Evolutionary conservation across 2,797 vertebrate genomes (phyloP), one percentile per base, ranked within the genome.

Genomic region (Dendrocincla tyrannina): DNA sequence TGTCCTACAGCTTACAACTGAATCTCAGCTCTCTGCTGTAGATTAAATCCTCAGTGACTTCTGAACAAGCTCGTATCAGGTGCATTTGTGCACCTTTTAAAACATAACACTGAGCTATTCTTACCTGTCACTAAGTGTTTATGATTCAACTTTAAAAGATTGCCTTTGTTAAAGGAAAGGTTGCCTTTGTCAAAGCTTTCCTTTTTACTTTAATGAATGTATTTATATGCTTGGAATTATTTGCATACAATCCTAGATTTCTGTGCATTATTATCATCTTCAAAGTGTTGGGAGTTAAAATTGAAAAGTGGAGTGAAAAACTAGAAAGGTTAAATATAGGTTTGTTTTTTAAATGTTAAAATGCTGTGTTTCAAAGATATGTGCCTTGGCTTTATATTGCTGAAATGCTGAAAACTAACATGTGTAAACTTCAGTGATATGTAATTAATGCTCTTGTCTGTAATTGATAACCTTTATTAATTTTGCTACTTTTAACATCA

Each of bases 101-200:
- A 85, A 58, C 59, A 23, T 68, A 69, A 24, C 7, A 35, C 4
- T 69, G 44, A n/a, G n/a, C 30, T 42, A 8, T 22, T 94, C 46
- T 80, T 93, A 86, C 58, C 62, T 85, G 53, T 77, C 56, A 91
- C 1, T 93, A 85, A 82, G 75, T 89, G 88, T 78, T 94, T 91
- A 46, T 66, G 18, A 50, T 72, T 55, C 59, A 85, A 9, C 17
- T 64, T 84, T 13, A 66, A 60, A 81, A 50, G 32, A 50, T 50
- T 76, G 30, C 41, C 6, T 20, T 78, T 82, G 6, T 77, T 39
- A 15, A 30, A 63, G 14, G 62, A 59, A 81, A 50, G 32, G 55
- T 50, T 76, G 30, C 41, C 6, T 20, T 78, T 82, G 6, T 77
- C 42, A 15, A 30, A 63, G 14, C 35, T 72, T 17, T 68, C 32